Evolutionary conservation across 2,797 vertebrate species (phyloP), one percentile per base, ranked within the genome.

Genomic region (Pogoniulus pusillus): DNA sequence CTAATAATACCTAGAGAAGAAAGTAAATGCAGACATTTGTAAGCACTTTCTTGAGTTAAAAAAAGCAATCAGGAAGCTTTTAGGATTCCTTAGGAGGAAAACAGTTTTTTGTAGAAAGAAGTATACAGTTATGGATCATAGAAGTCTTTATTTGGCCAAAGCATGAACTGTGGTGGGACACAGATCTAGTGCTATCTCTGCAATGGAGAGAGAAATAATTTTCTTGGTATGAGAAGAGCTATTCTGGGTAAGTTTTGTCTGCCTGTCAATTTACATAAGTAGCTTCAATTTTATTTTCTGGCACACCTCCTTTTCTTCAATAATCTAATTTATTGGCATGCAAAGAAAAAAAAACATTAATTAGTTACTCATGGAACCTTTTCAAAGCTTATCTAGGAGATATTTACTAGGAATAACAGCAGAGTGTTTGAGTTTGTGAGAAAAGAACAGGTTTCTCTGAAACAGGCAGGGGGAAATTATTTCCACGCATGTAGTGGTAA

Each of bases 401-500:
- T 93, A 95, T 97, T 97, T 96, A 78, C 68, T 93, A 93, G 90
- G 92, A 96, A 93, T 91, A 91, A 92, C 65, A 85, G 47, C 84
- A 88, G 72, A 57, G 87, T 84, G 90, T 94, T 95, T 91, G 92
- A 77, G 82, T 92, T 85, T 89, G 97, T 98, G 97, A 98, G 97
- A 98, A 98, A 96, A 79, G 91, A 96, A 91, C 97, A 97, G 86
- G 91, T 97, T 98, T 97, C 95, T 93, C 58, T 96, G 96, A 96
- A 97, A 90, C 62, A 89, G 60, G 82, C 81, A 83, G 65, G 43
- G 66, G 71, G 74, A 84, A 94, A 93, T 91, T n/a, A 90, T 65
- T 27, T 85, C 85, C 92, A 86, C 2, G 8, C 75, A 90, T 20
- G 49, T 63, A 83, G 55, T 87, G 84, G 78, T 45, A 96, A 94